phyloP scores from a whole-genome alignment of 1,140 invertebrate species.

The Oryctes rhinoceros region DNA sequence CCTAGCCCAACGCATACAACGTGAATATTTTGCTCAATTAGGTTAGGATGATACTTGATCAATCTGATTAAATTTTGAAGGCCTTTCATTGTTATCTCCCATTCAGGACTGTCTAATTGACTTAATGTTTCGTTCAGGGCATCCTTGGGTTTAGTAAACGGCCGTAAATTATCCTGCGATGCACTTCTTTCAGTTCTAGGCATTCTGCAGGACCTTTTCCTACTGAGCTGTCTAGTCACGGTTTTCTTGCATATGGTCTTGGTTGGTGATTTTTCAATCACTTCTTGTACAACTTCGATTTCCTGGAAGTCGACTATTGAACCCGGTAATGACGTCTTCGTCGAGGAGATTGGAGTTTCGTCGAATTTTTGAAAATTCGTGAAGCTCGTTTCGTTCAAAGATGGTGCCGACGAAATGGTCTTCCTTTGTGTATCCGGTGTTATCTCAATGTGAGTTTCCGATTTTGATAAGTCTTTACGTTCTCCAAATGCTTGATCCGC shows the following conservation, averaged over 20 bases:
- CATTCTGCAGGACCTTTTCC: slow-evolving; percentile 32
- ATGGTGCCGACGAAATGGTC: slow-evolving; percentile 54
- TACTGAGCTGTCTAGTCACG: slow-evolving; percentile 33
- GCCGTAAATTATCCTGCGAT: slow-evolving; percentile 31
- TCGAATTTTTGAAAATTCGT: slow-evolving; percentile 40
- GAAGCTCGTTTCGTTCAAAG: slow-evolving; percentile 49
- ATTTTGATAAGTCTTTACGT: slow-evolving; percentile 43
- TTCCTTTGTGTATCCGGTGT: slow-evolving; percentile 47
- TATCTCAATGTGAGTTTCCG: slow-evolving; percentile 44
- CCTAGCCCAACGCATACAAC: slow-evolving; percentile 75
- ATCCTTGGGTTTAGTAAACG: slow-evolving; percentile 70
- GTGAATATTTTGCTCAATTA: slow-evolving; percentile 67
- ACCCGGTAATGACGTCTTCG: slow-evolving; percentile 41
- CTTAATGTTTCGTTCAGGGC: slow-evolving; percentile 70
- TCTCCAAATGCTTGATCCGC: slow-evolving; percentile 43
- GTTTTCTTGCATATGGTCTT: slow-evolving; percentile 29
- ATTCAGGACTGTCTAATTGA: slow-evolving; percentile 78
- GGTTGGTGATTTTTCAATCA: slow-evolving; percentile 31
- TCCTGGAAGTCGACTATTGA: slow-evolving; percentile 41
- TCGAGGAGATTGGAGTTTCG: not conserved
- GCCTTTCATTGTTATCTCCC: slow-evolving; percentile 85
- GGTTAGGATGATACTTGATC: slow-evolving; percentile 74
- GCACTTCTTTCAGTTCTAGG: slow-evolving; percentile 31
- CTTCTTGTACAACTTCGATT: slow-evolving; percentile 40
- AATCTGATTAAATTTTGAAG: slow-evolving; percentile 78